Percentiles rank a stretch among this genome's conserved stretches.
phyloP scores from a whole-genome alignment of 2,113 vertebrate genomes.

The Prinia subflava region DNA sequence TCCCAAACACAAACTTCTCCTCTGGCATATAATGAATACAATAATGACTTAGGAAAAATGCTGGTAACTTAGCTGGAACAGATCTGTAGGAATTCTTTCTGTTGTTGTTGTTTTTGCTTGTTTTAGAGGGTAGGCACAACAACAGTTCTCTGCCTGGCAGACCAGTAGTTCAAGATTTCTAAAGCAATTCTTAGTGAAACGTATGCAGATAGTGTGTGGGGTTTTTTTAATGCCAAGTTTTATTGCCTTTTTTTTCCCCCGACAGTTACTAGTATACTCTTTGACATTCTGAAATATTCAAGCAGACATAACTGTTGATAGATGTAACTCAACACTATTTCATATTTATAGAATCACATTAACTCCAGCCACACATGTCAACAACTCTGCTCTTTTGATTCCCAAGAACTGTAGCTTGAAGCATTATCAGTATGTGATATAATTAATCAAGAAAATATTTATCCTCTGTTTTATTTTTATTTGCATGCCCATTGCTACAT shows the following conservation, averaged over 20 bases:
- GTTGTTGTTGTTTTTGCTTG: too few species aligned
- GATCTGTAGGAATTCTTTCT: neutral
- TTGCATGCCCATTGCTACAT: constrained; percentile 1
- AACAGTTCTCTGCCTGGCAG: neutral
- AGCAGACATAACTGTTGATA: constrained; percentile 44
- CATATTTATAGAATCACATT: constrained; percentile 64
- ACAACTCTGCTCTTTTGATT: constrained; percentile 57
- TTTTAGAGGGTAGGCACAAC: neutral
- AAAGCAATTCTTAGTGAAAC: neutral
- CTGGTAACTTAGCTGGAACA: neutral
- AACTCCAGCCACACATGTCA: constrained; percentile 63
- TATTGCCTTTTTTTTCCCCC: neutral
- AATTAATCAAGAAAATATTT: constrained; percentile 67
- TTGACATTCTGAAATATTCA: constrained; percentile 60
- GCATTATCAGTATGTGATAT: constrained; percentile 31
- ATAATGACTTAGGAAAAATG: neutral
- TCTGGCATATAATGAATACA: neutral
- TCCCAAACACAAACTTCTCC: neutral
- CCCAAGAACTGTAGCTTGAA: constrained; percentile 47
- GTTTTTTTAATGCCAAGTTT: neutral
- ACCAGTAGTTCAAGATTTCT: neutral
- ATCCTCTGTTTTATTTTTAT: constrained; percentile 16
- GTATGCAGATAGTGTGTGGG: neutral
- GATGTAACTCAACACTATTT: constrained; percentile 52
- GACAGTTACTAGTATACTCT: neutral